Conservation (phyloP, 2,888 invertebrate genomes). For the Parnassius apollo region DNA sequence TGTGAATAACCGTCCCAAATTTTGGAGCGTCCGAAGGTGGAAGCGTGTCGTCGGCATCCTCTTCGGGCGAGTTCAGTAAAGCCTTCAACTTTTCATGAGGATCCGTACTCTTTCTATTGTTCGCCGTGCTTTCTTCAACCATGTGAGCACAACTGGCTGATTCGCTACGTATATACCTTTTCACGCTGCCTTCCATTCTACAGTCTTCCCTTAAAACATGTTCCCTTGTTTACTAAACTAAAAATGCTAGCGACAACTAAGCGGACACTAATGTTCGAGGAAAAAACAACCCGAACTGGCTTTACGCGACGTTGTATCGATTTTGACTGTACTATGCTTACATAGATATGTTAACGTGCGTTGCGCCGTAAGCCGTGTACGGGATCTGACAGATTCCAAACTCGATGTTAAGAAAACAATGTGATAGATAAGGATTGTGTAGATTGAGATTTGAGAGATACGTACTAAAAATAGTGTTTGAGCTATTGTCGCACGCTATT, state of each 20-base stretch:
- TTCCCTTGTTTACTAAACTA: conserved; percentile 77
- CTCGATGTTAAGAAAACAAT: conserved; percentile 38
- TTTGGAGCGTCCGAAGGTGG: conserved; percentile 78
- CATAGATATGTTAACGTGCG: conserved; percentile 47
- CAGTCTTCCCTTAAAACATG: conserved; percentile 60
- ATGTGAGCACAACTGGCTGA: conserved; percentile 76
- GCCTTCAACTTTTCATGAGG: conserved; percentile 76
- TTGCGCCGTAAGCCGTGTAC: conserved; percentile 49
- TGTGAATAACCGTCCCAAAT: conserved; percentile 93
- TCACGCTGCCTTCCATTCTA: conserved; percentile 66
- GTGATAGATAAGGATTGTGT: conserved; percentile 57
- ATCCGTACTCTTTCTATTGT: conserved; percentile 63
- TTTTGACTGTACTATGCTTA: conserved; percentile 37
- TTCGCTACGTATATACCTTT: conserved; percentile 73
- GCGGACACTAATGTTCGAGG: conserved; percentile 54
- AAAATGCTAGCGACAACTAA: conserved; percentile 65
- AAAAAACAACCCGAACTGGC: conserved; percentile 61
- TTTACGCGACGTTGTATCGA: conserved; percentile 45
- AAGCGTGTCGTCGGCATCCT: conserved; percentile 68
- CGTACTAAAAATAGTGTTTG: conserved; percentile 76
- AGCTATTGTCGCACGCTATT: conserved; percentile 78
- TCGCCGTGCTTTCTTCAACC: conserved; percentile 68
- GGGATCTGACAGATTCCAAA: conserved; percentile 34
- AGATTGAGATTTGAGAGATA: conserved; percentile 66
- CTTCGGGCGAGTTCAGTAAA: conserved; percentile 68